Evolutionary conservation across 2,113 vertebrate species (phyloP), one percentile per base, ranked within the genome.

Genomic region (Ptyas mucosa): DNA sequence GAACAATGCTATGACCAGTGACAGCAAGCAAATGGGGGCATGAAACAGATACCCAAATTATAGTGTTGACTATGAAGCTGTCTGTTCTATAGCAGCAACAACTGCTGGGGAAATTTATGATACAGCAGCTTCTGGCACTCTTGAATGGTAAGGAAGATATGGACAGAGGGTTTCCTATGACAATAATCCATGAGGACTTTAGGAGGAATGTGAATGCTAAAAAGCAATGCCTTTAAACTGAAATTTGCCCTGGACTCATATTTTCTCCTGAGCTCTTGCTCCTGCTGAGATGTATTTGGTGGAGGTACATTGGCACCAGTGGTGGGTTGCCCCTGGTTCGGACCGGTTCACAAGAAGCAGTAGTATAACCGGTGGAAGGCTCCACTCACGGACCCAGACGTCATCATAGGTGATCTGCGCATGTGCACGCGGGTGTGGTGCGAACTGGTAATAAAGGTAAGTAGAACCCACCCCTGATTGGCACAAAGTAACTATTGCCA

Each of bases 121-220:
- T 89, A 23, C 3, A n/a, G 86, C 90, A 34, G 96, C 81, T 89
- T n/a, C n/a, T 85, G 21, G 87, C 91, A 52, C 52, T n/a, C 26
- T 85, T 86, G 85, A 92, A 91, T 23, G 34, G n/a, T 34, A 12
- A 61, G 23, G 12, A 8, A 92, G 18, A 29, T 54, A 54, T 54
- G 53, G 39, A 55, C 51, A 20, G 23, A 54, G 20, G 87, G 49
- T 9, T 89, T 85, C 12, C 43, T 61, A n/a, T 89, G 34, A 9
- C 39, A 81, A 52, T 34, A 7, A 90, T 90, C 39, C 53, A 90
- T 0, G 1, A 61, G 81, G 94, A 94, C 15, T 8, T 94, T 52
- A 51, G 91, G 20, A 26, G 10, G 46, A 89, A 91, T 89, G 52
- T 58, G 20, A 53, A 89, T 61, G 34, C 21, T 21, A 43, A 89